Conservation (phyloP, 1,140 invertebrate species). For the Eueides isabella region DNA sequence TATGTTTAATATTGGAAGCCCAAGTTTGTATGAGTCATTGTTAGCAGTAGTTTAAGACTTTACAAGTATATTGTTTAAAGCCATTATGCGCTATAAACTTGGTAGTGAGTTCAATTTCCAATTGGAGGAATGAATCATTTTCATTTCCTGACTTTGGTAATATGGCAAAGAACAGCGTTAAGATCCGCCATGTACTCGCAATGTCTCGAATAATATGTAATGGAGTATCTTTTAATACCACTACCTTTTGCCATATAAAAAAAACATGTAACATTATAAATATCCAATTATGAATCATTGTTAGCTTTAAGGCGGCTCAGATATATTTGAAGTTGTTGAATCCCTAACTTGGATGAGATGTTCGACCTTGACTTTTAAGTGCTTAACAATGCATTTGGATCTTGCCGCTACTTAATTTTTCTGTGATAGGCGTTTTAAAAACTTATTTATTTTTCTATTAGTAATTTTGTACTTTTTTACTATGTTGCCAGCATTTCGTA, state of each 20-base stretch:
- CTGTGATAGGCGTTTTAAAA: slow-evolving; percentile 56
- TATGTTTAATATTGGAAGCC: slow-evolving; percentile 1
- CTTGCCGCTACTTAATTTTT: slow-evolving; percentile 49
- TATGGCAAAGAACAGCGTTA: no score
- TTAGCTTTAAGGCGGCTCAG: slow-evolving; percentile 24
- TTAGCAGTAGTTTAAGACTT: slow-evolving; percentile 18
- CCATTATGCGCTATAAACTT: no score
- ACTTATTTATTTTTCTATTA: slow-evolving; percentile 39
- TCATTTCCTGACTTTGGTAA: no score
- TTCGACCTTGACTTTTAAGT: slow-evolving; percentile 25
- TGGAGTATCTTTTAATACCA: no score
- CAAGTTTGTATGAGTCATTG: slow-evolving; percentile 20
- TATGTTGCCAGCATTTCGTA: slow-evolving; percentile 63
- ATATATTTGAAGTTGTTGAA: slow-evolving; percentile 27
- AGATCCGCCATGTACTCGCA: no score
- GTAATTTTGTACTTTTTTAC: slow-evolving; percentile 46
- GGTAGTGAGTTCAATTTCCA: no score
- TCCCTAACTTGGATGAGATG: slow-evolving; percentile 20
- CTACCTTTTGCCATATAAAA: no score
- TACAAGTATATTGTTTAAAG: slow-evolving; percentile 7
- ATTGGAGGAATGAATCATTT: no score
- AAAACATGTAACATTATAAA: slow-evolving; percentile 3
- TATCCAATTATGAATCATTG: slow-evolving; percentile 18
- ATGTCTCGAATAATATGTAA: no score
- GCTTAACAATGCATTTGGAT: slow-evolving; percentile 22